Evolutionary conservation across 2,888 invertebrate species (phyloP), one percentile per base, ranked within the genome.

Genomic region (Harpalus rubripes): DNA sequence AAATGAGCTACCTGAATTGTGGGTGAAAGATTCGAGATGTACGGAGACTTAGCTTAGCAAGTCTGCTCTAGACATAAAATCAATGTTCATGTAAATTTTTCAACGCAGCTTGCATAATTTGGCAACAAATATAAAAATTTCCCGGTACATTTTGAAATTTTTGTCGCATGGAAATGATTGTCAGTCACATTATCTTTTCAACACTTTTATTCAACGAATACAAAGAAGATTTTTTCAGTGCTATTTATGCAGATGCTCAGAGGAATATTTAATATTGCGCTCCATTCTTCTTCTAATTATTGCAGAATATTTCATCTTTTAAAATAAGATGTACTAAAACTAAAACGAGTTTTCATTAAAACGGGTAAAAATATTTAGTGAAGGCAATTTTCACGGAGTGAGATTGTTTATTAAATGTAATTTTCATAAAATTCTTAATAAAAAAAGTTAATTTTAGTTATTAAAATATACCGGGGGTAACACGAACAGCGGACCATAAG

Each of bases 71-170:
- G 76, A 76, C 76, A 52, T 39, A 76, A 76, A 76, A 76, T 76
- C 76, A 76, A 76, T 76, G 56, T 76, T 76, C 76, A 76, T 76
- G 76, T 76, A 76, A 76, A 76, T 76, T 76, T 74, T 76, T 52
- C 76, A 76, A 41, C 76, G 76, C 58, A 39, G 76, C 76, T 76
- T 76, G 76, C 76, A 76, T 76, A 76, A 76, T 76, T 76, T 76
- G 76, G 58, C 76, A 76, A 76, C 76, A 76, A 76, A 76, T 56
- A 41, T 41, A 72, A 41, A 76, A 76, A 56, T 76, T 52, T 76
- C 22, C 56, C 22, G 32, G 68, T 72, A 72, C 41, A 72, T 72
- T 72, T 72, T 72, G 41, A 41, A 16, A 72, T 72, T 72, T 41
- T 72, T 72, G 41, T 72, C 68, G 68, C 68, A 39, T 72, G 41